Percentiles rank a stretch among this genome's conserved stretches.
Evolutionary conservation across 1,140 invertebrate species (phyloP).

Genomic region (Hyles vespertilio): DNA sequence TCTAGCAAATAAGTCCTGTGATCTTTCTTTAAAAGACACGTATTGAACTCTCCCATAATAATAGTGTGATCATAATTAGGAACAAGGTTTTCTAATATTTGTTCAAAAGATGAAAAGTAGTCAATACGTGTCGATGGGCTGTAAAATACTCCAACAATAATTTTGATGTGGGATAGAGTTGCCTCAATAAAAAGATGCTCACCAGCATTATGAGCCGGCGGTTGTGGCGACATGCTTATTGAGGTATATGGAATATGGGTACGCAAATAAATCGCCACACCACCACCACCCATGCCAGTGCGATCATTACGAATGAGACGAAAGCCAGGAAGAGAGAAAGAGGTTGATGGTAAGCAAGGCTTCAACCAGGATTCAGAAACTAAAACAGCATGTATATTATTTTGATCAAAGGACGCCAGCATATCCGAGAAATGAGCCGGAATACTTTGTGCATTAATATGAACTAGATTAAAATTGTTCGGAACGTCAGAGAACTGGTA

Average conservation of each 20-base stretch:
- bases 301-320: no score
- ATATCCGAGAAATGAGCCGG: constrained; percentile 8
- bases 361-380: constrained; percentile 9
- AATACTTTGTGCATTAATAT: no score
- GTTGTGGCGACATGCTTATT: not conserved
- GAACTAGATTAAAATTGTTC: no score
- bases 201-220: not conserved
- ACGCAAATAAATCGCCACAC: constrained; percentile 10
- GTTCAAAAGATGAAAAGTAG: constrained; percentile 12
- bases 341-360: constrained; percentile 7
- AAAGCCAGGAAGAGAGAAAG: constrained; percentile 5
- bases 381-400: constrained; percentile 6
- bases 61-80: not conserved
- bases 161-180: not conserved
- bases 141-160: constrained; percentile 4
- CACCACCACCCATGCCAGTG: constrained; percentile 5
- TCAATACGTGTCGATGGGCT: constrained; percentile 7
- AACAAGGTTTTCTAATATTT: constrained; percentile 1
- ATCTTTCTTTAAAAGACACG: not conserved
- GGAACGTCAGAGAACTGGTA: no score
- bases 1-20: not conserved
- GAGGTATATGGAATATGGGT: constrained; percentile 1
- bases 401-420: constrained; percentile 2
- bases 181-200: not conserved
- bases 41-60: not conserved